A percentile compares a stretch with the other conserved stretches of the same genome.
phyloP scores from a whole-genome alignment of 2,888 invertebrate genomes.

The Cephus sareptanus region DNA sequence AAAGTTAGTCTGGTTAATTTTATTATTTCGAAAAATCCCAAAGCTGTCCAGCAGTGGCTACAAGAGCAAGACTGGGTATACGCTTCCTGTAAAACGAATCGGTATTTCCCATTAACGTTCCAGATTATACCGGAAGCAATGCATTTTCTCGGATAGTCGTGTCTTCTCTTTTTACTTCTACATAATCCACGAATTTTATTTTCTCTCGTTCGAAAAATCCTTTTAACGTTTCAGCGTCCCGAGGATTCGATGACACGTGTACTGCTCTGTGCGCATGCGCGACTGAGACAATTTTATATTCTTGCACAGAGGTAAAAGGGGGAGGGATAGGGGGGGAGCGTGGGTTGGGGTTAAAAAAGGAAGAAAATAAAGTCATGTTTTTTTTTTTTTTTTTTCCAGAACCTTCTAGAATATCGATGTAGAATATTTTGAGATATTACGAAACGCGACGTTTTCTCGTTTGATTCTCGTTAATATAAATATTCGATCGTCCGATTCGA shows the following conservation, averaged over 20 bases:
- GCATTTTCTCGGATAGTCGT: background rate
- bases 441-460: background rate
- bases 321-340: rapidly evolving
- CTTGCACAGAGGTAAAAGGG: no score
- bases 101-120: background rate
- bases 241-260: no score
- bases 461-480: background rate
- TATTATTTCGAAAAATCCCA: background rate
- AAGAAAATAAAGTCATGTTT: background rate
- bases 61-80: background rate
- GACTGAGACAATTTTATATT: background rate
- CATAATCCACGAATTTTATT: background rate
- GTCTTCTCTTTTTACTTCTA: background rate
- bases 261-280: background rate
- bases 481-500: background rate
- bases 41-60: background rate
- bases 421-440: background rate
- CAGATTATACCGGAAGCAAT: background rate
- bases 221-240: background rate
- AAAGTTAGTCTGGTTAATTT: background rate
- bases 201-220: background rate
- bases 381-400: background rate
- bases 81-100: background rate
- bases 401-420: background rate
- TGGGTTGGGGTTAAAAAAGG: no score